Conservation (phyloP, 2,113 vertebrate genomes). For the Ammodramus savannarum region DNA sequence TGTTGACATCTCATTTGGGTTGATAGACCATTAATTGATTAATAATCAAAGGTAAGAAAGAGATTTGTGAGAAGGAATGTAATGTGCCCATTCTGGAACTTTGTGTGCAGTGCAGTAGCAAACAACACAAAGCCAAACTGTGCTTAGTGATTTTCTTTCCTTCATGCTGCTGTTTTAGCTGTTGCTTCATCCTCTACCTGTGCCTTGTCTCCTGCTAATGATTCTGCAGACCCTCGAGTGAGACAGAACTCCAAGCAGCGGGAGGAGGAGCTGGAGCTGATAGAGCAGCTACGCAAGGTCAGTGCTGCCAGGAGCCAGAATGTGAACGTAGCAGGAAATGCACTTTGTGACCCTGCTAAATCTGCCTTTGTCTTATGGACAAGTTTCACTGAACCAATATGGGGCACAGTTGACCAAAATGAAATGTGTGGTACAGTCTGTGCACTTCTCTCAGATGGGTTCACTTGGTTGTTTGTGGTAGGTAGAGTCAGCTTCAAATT, state of each 20-base stretch:
- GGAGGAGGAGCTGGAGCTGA: slow-evolving; percentile 77
- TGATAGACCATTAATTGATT: not conserved
- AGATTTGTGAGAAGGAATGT: not conserved
- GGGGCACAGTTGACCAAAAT: not conserved
- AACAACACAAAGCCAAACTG: not conserved
- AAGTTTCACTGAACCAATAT: not conserved
- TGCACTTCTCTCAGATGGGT: not conserved
- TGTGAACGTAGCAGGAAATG: accelerated
- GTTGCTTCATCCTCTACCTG: slow-evolving; percentile 41
- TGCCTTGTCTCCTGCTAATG: slow-evolving; percentile 50
- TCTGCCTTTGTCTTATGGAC: not conserved
- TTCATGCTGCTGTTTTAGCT: slow-evolving; percentile 45
- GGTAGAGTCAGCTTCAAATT: not conserved
- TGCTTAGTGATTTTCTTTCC: not conserved
- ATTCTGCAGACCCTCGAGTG: slow-evolving; percentile 44
- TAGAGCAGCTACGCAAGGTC: slow-evolving; percentile 92
- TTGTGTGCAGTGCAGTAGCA: not conserved
- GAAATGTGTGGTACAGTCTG: not conserved
- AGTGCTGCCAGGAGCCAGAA: not conserved
- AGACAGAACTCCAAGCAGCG: slow-evolving; percentile 68
- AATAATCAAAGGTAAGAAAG: not conserved
- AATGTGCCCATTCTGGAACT: not conserved
- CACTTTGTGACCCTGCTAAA: not conserved
- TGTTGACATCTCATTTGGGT: not conserved
- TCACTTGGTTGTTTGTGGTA: not conserved